phyloP scores from a whole-genome alignment of 2,113 vertebrate species.

The Microtus richardsoni region DNA sequence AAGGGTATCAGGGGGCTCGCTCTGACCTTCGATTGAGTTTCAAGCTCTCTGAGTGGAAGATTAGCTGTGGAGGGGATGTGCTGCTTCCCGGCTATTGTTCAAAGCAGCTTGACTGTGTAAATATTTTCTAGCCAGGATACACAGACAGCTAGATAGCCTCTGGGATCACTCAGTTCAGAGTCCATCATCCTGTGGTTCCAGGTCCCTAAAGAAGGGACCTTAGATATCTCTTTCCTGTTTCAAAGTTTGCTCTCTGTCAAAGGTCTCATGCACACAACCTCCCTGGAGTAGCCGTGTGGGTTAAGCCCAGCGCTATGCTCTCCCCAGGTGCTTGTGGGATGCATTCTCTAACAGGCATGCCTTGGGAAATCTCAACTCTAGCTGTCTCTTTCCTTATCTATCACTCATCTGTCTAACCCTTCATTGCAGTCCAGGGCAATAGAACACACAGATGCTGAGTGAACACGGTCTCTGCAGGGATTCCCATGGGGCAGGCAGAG shows the following conservation, averaged over 20 bases:
- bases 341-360: neutral
- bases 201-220: neutral
- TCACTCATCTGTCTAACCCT: accelerated
- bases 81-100: neutral
- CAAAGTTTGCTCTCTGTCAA: neutral
- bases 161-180: neutral
- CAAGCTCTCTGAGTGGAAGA: neutral
- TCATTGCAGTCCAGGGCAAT: neutral
- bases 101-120: neutral
- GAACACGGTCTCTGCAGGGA: neutral
- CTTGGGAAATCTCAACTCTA: neutral
- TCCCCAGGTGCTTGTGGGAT: neutral
- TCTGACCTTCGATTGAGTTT: neutral
- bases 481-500: neutral
- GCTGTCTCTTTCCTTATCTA: neutral
- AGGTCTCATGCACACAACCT: neutral
- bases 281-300: neutral
- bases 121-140: neutral
- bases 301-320: neutral
- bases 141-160: accelerated
- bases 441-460: neutral
- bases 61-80: accelerated
- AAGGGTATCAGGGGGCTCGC: neutral
- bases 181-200: neutral
- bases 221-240: neutral